These are phyloP conservation scores for Pao palembangensis DNA, from an alignment of 2,113 vertebrate species.

Conservation along the genomic window DNA sequence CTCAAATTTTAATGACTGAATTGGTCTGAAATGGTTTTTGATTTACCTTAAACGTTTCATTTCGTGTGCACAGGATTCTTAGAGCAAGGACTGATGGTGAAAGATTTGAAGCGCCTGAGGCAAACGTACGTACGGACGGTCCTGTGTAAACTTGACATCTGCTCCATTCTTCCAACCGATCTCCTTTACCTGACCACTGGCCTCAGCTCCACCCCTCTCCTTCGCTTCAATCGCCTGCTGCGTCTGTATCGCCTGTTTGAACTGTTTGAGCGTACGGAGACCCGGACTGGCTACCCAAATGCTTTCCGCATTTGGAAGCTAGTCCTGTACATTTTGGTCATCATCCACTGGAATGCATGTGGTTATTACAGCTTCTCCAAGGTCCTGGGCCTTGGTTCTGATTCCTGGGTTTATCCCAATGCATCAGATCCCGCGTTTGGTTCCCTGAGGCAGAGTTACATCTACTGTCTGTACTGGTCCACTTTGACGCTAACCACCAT, in stretches of 20 bases:
- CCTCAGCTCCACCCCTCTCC: constrained; percentile 77
- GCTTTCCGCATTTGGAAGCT: constrained; percentile 89
- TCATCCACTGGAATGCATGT: constrained; percentile 98
- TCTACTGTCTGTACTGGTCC: constrained; percentile 97
- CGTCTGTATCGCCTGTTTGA: constrained; percentile 92
- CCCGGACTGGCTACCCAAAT: constrained; percentile 89
- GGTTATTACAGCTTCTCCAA: constrained; percentile 95
- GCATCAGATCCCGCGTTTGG: constrained; percentile 85
- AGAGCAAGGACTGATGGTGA: constrained; percentile 92
- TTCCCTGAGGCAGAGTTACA: constrained; percentile 80
- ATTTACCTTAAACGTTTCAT: not conserved
- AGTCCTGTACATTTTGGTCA: constrained; percentile 91
- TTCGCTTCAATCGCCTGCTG: constrained; percentile 92
- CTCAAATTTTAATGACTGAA: not conserved
- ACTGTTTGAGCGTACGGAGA: constrained; percentile 91
- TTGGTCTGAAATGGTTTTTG: not conserved
- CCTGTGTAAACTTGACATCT: constrained; percentile 87
- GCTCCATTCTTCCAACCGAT: constrained; percentile 89
- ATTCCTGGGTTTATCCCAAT: constrained; percentile 95
- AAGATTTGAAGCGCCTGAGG: constrained; percentile 79
- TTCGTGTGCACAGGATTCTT: constrained; percentile 80
- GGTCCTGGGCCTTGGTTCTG: constrained; percentile 87
- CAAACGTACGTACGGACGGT: constrained; percentile 80
- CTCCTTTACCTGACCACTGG: constrained; percentile 82
- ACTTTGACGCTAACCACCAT: constrained; percentile 95